Conservation (phyloP, 1,140 invertebrate genomes). For the Cylas formicarius region DNA sequence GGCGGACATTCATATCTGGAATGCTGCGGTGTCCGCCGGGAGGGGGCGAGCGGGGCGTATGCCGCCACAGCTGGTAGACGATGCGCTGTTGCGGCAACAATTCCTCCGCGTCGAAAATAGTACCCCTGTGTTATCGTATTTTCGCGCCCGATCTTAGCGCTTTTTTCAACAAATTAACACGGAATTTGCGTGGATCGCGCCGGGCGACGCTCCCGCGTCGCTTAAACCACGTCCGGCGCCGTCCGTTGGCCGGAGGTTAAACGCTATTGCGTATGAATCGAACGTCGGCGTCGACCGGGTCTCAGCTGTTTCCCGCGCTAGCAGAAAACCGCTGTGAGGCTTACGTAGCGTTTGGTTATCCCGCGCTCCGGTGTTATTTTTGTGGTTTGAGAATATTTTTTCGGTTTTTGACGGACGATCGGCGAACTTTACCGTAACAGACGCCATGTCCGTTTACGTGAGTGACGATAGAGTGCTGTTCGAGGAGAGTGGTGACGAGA, state of each 20-base stretch:
- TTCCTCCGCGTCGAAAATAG: conserved; percentile 45
- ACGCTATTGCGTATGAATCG: conserved; percentile 44
- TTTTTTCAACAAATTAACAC: no score
- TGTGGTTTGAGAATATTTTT: conserved; percentile 25
- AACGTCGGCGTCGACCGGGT: conserved; percentile 42
- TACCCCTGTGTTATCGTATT: conserved; percentile 32
- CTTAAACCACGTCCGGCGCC: neutral
- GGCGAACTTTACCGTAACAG: conserved; percentile 22
- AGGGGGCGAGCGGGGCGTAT: conserved; percentile 40
- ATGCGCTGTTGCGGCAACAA: conserved; percentile 42
- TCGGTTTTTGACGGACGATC: conserved; percentile 21
- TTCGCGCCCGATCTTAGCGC: neutral
- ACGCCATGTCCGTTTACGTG: conserved; percentile 33
- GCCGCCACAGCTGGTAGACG: conserved; percentile 51
- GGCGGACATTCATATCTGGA: no score
- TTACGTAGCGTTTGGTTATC: conserved; percentile 39
- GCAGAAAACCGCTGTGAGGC: conserved; percentile 49
- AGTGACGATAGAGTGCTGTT: conserved; percentile 29
- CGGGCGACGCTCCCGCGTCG: no score
- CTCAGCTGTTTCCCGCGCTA: conserved; percentile 63
- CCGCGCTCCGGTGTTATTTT: conserved; percentile 33
- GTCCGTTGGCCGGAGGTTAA: conserved; percentile 4
- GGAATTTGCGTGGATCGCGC: no score
- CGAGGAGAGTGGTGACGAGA: conserved; percentile 28
- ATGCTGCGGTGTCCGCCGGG: no score